Base-by-base conservation (phyloP, 2,888 invertebrate genomes). In the Nipponacmea schrenckii region DNA sequence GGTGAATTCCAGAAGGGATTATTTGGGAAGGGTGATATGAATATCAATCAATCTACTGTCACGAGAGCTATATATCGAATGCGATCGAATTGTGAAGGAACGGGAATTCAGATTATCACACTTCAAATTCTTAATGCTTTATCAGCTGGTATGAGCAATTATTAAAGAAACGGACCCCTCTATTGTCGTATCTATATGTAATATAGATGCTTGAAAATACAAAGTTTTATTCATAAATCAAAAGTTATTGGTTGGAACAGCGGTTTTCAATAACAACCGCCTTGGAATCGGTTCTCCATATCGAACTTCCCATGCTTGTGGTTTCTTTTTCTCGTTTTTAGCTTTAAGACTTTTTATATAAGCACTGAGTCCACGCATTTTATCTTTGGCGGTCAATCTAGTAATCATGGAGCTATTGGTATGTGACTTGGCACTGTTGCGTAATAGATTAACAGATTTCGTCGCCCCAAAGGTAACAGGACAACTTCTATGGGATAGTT, bases 231-330 rank as follows among this genome's bases (percentile, higher is more conserved):
- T 31, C 31, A 31, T 3, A 3, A 31, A 31, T 31, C 31, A 31
- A 31, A 31, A 31, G 31, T 31, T 31, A 31, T 31, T 31, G 31
- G 73, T 70, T 3, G 79, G 77, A 66, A 82, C 72, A 10, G 79
- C 80, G 0, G 84, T 81, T 72, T 83, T 83, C 8, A 80, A 70
- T 26, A 84, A 74, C 27, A 81, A 68, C 14, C 83, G 77, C 12
- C 77, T 62, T 0, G 83, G 80, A 20, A 83, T 63, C 0, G 81
- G 81, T 17, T 78, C 76, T 0, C 84, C 84, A 65, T 84, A 84
- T 56, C 83, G 83, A 7, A 79, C 75, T 15, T 80, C 80, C 83
- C 84, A 83, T 56, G 81, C 83, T 24, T 75, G 73, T 39, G 83
- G 83, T 69, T 79, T 82, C 10, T 73, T 72, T 46, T 76, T 77